These are phyloP conservation scores for Petrolisthes manimaculis DNA, from an alignment of 2,888 invertebrate species.

Conservation along the genomic window DNA sequence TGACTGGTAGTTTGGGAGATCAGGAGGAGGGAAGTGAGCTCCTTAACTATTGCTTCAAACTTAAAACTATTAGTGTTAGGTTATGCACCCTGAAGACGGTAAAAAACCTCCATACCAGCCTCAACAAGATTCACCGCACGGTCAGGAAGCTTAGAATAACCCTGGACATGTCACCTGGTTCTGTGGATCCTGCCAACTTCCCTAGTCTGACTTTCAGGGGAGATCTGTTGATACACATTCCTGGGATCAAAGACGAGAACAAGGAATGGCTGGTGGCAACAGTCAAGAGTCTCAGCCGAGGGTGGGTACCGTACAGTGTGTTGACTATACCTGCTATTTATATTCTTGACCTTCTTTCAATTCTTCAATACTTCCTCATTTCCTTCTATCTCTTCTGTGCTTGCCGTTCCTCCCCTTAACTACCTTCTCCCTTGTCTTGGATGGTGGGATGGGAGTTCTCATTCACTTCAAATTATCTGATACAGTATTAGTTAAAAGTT, in stretches of 20 bases:
- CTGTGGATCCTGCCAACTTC: background rate
- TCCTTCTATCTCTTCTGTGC: no score
- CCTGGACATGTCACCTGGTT: background rate
- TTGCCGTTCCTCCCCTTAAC: no score
- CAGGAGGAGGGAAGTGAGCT: constrained; percentile 8
- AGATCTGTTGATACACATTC: constrained; percentile 11
- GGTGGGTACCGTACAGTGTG: background rate
- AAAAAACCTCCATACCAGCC: constrained; percentile 11
- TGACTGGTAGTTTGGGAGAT: constrained; percentile 44
- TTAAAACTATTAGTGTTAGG: constrained; percentile 36
- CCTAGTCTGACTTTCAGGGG: background rate
- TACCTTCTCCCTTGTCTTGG: no score
- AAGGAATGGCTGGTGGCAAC: constrained; percentile 24
- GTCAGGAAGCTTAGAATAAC: constrained; percentile 23
- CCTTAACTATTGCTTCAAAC: constrained; percentile 26
- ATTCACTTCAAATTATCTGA: no score
- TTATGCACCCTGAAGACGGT: constrained; percentile 7
- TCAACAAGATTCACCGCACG: constrained; percentile 15
- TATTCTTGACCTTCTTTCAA: no score
- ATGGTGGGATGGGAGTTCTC: no score
- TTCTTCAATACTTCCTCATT: no score
- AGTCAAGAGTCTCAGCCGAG: background rate
- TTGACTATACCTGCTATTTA: no score
- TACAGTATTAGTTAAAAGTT: no score
- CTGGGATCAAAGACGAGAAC: constrained; percentile 16